Evolutionary conservation across 30 jellyfish, hydroid and myxozoan species (phyloP).

Genomic region (Mastigias papua): DNA sequence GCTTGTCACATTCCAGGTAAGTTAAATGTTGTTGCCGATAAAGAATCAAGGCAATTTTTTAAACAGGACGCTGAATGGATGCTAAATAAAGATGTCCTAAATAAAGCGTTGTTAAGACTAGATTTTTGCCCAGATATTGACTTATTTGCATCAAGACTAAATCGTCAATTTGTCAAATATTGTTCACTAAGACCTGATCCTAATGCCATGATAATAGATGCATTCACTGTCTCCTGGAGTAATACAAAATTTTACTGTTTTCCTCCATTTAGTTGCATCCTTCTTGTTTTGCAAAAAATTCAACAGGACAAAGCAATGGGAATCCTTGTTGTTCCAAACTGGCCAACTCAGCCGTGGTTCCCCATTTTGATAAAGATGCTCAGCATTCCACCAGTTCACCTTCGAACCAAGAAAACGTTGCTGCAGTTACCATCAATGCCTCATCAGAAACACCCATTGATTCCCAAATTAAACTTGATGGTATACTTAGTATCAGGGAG

Average conservation of each 20-base stretch:
- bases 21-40: constrained; percentile 48
- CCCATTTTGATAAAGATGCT: constrained; percentile 22
- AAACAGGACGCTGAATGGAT: constrained; percentile 61
- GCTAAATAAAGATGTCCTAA: constrained; percentile 9
- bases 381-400: neutral
- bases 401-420: neutral
- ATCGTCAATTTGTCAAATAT: constrained; percentile 13
- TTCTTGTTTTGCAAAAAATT: neutral
- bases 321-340: constrained; percentile 60
- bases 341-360: constrained; percentile 81
- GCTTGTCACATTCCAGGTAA: constrained; percentile 65
- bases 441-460: constrained; percentile 20
- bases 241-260: constrained; percentile 22
- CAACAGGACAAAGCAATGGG: constrained; percentile 48
- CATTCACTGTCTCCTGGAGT: constrained; percentile 29
- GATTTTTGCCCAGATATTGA: constrained; percentile 31
- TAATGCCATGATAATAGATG: constrained; percentile 15
- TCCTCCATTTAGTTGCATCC: constrained; percentile 55
- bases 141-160: constrained; percentile 51
- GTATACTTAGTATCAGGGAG: constrained; percentile 28
- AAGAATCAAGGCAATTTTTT: constrained; percentile 35
- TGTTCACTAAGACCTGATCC: constrained; percentile 58
- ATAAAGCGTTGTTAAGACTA: neutral
- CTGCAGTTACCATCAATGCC: constrained; percentile 23
- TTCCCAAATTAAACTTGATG: constrained; percentile 11